Evolutionary conservation across 2,113 vertebrate species (phyloP).

Genomic region (Peucedramus taeniatus): DNA sequence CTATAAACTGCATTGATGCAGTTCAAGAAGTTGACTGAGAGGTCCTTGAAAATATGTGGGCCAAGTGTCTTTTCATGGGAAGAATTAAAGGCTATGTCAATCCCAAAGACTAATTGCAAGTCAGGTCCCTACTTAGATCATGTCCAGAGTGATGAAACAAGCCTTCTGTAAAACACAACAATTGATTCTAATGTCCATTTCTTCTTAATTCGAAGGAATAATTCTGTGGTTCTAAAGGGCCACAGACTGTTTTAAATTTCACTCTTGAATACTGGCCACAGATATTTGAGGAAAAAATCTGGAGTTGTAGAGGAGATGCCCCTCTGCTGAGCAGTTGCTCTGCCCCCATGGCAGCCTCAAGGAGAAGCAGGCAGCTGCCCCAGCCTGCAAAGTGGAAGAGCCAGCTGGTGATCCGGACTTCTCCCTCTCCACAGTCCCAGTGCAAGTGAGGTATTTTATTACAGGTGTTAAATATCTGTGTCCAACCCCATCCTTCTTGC

Average conservation of each 20-base stretch:
- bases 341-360: accelerated
- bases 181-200: not conserved
- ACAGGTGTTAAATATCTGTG: not conserved
- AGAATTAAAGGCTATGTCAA: not conserved
- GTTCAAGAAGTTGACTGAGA: not conserved
- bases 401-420: not conserved
- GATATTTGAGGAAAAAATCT: not conserved
- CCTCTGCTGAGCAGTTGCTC: not conserved
- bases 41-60: not conserved
- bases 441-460: not conserved
- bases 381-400: not conserved
- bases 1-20: not conserved
- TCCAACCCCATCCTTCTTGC: not conserved
- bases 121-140: not conserved
- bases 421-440: not conserved
- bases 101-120: not conserved
- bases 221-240: not conserved
- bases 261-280: not conserved
- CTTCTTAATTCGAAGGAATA: too few species aligned
- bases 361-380: not conserved
- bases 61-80: not conserved
- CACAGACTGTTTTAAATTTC: not conserved
- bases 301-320: not conserved
- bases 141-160: not conserved
- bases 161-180: not conserved